A percentile compares a stretch with the other conserved stretches of the same genome.
Evolutionary conservation across 1,140 invertebrate genomes (phyloP).

Genomic region (Brachionus calyciflorus): DNA sequence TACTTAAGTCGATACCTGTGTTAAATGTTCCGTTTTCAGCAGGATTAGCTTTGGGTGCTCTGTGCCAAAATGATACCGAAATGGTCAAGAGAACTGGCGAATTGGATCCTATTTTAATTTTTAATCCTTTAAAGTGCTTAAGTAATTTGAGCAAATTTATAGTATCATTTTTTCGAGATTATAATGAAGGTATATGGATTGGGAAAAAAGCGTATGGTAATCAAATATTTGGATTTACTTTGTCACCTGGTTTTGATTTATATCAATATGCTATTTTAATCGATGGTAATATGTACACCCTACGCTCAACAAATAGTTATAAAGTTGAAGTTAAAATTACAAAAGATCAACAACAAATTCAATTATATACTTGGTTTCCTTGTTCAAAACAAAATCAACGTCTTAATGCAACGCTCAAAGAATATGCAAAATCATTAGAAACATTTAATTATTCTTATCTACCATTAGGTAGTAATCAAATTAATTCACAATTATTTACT

Average conservation of each 20-base stretch:
- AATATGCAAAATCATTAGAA: not conserved
- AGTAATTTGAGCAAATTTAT: slow-evolving; percentile 14
- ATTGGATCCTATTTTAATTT: not conserved
- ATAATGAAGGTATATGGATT: slow-evolving; percentile 21
- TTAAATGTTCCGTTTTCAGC: slow-evolving; percentile 26
- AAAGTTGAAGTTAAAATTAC: slow-evolving; percentile 17
- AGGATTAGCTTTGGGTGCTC: not conserved
- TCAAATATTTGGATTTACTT: slow-evolving; percentile 15
- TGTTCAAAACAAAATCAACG: slow-evolving; percentile 22
- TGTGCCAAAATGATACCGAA: not conserved
- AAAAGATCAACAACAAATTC: slow-evolving; percentile 6
- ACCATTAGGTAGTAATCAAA: slow-evolving; percentile 25
- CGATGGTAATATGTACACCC: not conserved
- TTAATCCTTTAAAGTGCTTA: not conserved
- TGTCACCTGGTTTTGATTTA: slow-evolving; percentile 6
- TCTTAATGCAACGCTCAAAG: slow-evolving; percentile 13
- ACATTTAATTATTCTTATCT: not conserved
- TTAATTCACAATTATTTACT: slow-evolving; percentile 11
- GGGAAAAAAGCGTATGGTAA: slow-evolving; percentile 21
- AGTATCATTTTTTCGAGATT: slow-evolving; percentile 20
- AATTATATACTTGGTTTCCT: slow-evolving; percentile 11
- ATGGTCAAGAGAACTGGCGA: slow-evolving; percentile 13
- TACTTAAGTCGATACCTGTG: not conserved
- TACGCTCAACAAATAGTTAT: not conserved
- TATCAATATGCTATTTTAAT: slow-evolving; percentile 30